These are phyloP conservation scores for Amphiprion ocellaris DNA, from an alignment of 2,113 vertebrate genomes.

Conservation along the genomic window DNA sequence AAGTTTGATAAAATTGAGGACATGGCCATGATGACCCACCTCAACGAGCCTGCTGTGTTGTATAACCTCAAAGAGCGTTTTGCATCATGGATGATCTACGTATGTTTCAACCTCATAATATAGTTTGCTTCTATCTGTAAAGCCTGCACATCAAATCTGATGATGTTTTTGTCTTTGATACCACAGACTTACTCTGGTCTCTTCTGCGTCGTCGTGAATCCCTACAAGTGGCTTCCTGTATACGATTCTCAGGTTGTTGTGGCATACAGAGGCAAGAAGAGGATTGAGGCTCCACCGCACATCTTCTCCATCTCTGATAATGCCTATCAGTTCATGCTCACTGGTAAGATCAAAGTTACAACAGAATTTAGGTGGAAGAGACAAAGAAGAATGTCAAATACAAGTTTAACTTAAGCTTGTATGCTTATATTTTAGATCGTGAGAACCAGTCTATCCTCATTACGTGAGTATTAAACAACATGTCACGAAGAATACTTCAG, in stretches of 20 bases:
- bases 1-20: conserved; percentile 87
- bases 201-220: conserved; percentile 92
- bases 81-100: conserved; percentile 94
- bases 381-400: not conserved
- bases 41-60: conserved; percentile 84
- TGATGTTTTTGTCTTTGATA: conserved; percentile 5
- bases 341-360: conserved; percentile 63
- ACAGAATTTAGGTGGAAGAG: not conserved
- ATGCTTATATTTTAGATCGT: conserved; percentile 82
- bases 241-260: conserved; percentile 79
- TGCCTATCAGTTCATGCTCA: conserved; percentile 84
- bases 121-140: not conserved
- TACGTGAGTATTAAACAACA: conserved; percentile 83
- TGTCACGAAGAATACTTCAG: not conserved
- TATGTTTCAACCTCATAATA: conserved; percentile 58
- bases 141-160: not conserved
- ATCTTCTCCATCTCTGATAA: conserved; percentile 84
- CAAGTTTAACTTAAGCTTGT: not conserved
- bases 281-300: conserved; percentile 82
- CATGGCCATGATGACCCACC: conserved; percentile 89
- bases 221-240: conserved; percentile 93
- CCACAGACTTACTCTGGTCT: conserved; percentile 90
- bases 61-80: conserved; percentile 94
- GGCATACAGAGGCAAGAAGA: conserved; percentile 82
- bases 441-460: conserved; percentile 88